phyloP scores from a whole-genome alignment of 53 echinoderm and acorn worm genomes.

The Echinarachnius parma region DNA sequence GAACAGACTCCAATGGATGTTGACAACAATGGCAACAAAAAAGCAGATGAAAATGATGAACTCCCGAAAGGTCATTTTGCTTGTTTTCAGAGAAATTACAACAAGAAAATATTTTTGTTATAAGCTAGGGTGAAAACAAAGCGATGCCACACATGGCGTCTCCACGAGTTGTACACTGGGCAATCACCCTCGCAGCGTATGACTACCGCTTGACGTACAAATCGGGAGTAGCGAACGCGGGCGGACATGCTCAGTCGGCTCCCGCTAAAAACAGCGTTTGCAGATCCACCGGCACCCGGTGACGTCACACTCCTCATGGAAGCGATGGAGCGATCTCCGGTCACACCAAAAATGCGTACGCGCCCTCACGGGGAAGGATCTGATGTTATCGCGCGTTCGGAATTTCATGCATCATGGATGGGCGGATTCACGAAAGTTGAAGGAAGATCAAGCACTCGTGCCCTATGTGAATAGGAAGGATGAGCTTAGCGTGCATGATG shows the following conservation, averaged over 20 bases:
- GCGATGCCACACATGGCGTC: constrained; percentile 50
- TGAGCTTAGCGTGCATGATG: constrained; percentile 23
- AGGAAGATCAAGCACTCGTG: neutral
- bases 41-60: too few species aligned
- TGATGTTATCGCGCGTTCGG: constrained; percentile 29
- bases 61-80: too few species aligned
- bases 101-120: too few species aligned
- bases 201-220: constrained; percentile 47
- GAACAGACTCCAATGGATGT: too few species aligned
- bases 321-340: constrained; percentile 36
- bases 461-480: neutral
- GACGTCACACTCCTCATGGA: constrained; percentile 48
- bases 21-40: too few species aligned
- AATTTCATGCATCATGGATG: constrained; percentile 42
- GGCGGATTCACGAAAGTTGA: constrained; percentile 2
- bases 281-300: constrained; percentile 33
- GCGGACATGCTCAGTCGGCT: constrained; percentile 38
- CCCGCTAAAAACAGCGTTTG: constrained; percentile 1
- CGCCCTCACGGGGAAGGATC: constrained; percentile 40
- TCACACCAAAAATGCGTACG: constrained; percentile 26
- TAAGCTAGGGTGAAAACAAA: constrained; percentile 33
- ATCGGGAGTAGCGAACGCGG: constrained; percentile 42
- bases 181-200: constrained; percentile 56
- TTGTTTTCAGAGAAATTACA: too few species aligned
- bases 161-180: constrained; percentile 56